Percentiles rank a stretch among this genome's conserved stretches.
Evolutionary conservation across 1,140 invertebrate genomes (phyloP).

Genomic region (Gryon sp.): DNA sequence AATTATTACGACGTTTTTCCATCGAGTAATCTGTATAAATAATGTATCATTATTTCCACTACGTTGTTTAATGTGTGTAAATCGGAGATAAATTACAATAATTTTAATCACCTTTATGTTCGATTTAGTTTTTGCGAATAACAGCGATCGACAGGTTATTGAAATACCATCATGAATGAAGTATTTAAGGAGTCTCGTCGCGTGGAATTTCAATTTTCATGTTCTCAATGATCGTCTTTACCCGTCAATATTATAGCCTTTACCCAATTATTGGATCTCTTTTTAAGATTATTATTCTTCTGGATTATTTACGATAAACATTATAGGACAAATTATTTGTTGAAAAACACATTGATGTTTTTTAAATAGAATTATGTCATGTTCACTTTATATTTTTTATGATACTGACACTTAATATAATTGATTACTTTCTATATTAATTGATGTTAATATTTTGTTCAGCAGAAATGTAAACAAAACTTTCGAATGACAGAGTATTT

Average conservation of each 20-base stretch:
- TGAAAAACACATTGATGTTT: too few relatives aligned
- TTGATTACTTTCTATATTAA: too few relatives aligned
- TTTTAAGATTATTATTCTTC: constrained; percentile 23
- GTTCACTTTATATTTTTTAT: too few relatives aligned
- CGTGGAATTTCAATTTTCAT: constrained; percentile 62
- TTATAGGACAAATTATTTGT: too few relatives aligned
- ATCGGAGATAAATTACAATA: too few relatives aligned
- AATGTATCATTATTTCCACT: not conserved
- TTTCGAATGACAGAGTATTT: too few relatives aligned
- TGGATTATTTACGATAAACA: not conserved
- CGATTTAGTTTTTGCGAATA: not conserved
- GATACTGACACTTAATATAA: too few relatives aligned
- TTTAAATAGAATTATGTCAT: too few relatives aligned
- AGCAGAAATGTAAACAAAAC: too few relatives aligned
- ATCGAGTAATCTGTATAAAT: too few relatives aligned
- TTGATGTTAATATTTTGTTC: too few relatives aligned
- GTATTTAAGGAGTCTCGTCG: constrained; percentile 54
- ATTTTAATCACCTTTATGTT: constrained; percentile 28
- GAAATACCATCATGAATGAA: constrained; percentile 60
- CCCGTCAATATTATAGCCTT: constrained; percentile 33
- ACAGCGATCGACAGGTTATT: constrained; percentile 39
- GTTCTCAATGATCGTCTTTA: constrained; percentile 48
- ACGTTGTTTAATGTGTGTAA: not conserved
- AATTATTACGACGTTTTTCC: not conserved
- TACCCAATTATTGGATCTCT: constrained; percentile 34